These are phyloP conservation scores for Meleagris gallopavo DNA, from an alignment of 2,113 vertebrate species.

Conservation along the genomic window DNA sequence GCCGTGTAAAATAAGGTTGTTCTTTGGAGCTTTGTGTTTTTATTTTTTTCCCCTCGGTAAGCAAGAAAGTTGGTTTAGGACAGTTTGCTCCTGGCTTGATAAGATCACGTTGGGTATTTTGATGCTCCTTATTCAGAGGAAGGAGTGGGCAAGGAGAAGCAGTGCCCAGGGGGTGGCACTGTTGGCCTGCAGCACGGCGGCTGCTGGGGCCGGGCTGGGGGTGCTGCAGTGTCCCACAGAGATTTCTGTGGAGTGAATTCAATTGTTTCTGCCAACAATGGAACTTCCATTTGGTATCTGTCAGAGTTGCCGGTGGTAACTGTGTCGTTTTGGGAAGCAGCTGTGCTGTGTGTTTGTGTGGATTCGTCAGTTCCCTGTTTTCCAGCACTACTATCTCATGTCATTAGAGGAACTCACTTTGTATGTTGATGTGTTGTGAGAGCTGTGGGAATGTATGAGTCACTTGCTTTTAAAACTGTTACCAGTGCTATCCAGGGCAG, in stretches of 20 bases:
- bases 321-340: neutral
- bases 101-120: rapidly evolving
- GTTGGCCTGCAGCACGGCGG: neutral
- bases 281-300: rapidly evolving
- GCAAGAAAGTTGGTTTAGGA: rapidly evolving
- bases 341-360: neutral
- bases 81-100: rapidly evolving
- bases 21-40: too few species aligned
- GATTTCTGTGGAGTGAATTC: rapidly evolving
- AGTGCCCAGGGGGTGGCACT: neutral
- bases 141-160: neutral
- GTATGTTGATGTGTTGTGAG: neutral
- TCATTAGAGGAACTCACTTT: neutral
- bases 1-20: too few species aligned
- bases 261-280: rapidly evolving
- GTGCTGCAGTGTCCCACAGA: rapidly evolving
- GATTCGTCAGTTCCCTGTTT: neutral
- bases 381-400: neutral
- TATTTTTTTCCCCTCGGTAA: rapidly evolving
- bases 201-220: neutral
- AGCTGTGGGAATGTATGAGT: neutral
- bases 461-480: neutral
- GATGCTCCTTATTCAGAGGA: rapidly evolving
- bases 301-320: too few species aligned
- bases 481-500: neutral